Conservation (phyloP, 2,113 vertebrate species). For the Paralichthys olivaceus region DNA sequence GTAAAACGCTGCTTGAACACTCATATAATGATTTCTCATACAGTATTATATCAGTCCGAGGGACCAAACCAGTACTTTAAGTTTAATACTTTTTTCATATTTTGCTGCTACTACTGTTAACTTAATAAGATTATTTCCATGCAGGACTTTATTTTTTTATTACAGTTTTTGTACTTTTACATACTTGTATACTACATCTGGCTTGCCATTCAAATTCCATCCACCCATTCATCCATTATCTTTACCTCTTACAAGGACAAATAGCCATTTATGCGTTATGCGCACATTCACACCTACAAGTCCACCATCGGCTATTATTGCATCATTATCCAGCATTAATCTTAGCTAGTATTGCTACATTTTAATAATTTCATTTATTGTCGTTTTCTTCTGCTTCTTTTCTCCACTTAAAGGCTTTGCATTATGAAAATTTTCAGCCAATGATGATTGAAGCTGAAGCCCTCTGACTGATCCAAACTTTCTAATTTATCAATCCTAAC, state of each 20-base stretch:
- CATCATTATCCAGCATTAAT: not conserved
- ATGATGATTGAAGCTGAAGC: too few relatives aligned
- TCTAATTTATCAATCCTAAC: too few relatives aligned
- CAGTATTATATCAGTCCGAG: not conserved
- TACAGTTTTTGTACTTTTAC: not conserved
- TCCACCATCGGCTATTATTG: too few relatives aligned
- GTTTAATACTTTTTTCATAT: not conserved
- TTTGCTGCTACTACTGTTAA: not conserved
- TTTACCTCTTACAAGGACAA: too few relatives aligned
- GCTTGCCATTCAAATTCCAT: too few relatives aligned
- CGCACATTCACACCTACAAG: too few relatives aligned
- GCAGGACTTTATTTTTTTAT: not conserved
- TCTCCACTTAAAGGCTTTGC: not conserved
- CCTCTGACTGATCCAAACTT: too few relatives aligned
- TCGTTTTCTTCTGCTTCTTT: not conserved
- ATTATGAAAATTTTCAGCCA: too few relatives aligned
- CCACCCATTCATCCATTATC: too few relatives aligned
- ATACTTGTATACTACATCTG: not conserved
- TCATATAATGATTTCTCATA: not conserved
- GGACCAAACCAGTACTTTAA: not conserved
- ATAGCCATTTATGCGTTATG: too few relatives aligned
- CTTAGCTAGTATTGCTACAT: not conserved
- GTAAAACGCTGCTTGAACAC: not conserved
- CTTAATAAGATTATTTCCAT: not conserved
- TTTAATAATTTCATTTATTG: not conserved